Base-by-base conservation (phyloP, 2,888 invertebrate genomes). In the Cheilosia urbana region DNA sequence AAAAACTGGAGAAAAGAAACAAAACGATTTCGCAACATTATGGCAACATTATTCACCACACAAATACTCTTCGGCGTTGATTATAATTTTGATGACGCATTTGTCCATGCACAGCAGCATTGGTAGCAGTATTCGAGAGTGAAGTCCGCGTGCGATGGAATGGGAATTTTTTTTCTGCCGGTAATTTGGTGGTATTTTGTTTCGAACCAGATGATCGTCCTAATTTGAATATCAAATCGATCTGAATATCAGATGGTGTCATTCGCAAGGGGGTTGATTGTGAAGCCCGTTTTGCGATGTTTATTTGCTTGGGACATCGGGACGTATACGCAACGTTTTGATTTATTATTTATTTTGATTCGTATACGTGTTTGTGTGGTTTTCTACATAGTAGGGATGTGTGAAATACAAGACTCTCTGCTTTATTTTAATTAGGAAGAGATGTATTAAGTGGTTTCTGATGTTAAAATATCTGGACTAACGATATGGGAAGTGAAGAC, bases 41-140 rank as follows among this genome's bases (percentile, higher is more conserved):
- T 83, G 65, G 79, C 75, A 79, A 75, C 63, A 84, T 75, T 84
- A 79, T 84, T 84, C 75, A 84, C 65, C 78, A 84, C 62, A 79
- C 58, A 11, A 30, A 27, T 3, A 47, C 24, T 27, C 17, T 55
- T 47, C 13, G 49, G 21, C 21, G 49, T 40, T 17, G 57, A 17
- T 51, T 66, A 40, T 24, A 11, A 17, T 42, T 30, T 19, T 30
- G 57, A 60, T 77, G 78, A 73, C 78, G 78, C 68, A 83, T 42
- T 77, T 40, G 19, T 2, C 9, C 15, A 17, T 17, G 13, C 9
- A 30, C 9, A 55, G 17, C 37, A 55, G 55, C 55, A 24, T 27
- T 27, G 34, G 37, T 13, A 51, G 21, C 51, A 55, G 17, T 55
- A 55, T 17, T 2, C 34, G 17, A 17, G 55, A 55, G 19, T 47